These are phyloP conservation scores for Cecropterus lyciades DNA, from an alignment of 1,140 invertebrate genomes.

Conservation along the genomic window DNA sequence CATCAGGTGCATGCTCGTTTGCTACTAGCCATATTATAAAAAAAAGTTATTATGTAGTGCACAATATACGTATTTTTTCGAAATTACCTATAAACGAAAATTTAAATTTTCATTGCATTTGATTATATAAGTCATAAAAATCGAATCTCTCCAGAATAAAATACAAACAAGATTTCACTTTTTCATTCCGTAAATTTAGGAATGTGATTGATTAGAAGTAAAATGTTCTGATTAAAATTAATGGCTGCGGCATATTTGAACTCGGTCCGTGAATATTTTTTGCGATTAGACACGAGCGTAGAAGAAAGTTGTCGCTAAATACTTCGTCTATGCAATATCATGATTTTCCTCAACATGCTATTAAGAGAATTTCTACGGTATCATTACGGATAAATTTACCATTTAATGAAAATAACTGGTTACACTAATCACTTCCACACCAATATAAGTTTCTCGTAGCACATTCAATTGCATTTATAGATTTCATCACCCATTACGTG, in stretches of 20 bases:
- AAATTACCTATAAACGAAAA: too few species aligned
- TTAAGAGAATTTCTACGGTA: slow-evolving; percentile 23
- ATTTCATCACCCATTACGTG: slow-evolving; percentile 4
- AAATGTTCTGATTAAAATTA: background rate
- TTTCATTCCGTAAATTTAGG: background rate
- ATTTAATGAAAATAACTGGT: slow-evolving; percentile 12
- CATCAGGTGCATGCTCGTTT: too few species aligned
- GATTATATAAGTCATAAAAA: too few species aligned
- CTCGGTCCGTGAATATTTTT: slow-evolving; percentile 10
- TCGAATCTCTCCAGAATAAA: too few species aligned
- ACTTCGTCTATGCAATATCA: slow-evolving; percentile 3
- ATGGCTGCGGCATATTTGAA: background rate
- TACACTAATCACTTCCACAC: slow-evolving; percentile 11
- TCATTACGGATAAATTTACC: background rate
- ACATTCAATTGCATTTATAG: background rate
- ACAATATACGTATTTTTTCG: too few species aligned
- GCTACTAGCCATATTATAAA: too few species aligned
- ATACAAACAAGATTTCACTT: too few species aligned
- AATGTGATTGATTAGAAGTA: background rate
- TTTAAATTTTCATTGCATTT: too few species aligned
- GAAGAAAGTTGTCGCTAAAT: slow-evolving; percentile 17
- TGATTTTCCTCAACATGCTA: slow-evolving; percentile 16
- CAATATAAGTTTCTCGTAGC: slow-evolving; percentile 13
- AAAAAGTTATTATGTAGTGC: too few species aligned
- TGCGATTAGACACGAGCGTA: background rate